Evolutionary conservation across 2,113 vertebrate genomes (phyloP).

Genomic region (Ictalurus punctatus): DNA sequence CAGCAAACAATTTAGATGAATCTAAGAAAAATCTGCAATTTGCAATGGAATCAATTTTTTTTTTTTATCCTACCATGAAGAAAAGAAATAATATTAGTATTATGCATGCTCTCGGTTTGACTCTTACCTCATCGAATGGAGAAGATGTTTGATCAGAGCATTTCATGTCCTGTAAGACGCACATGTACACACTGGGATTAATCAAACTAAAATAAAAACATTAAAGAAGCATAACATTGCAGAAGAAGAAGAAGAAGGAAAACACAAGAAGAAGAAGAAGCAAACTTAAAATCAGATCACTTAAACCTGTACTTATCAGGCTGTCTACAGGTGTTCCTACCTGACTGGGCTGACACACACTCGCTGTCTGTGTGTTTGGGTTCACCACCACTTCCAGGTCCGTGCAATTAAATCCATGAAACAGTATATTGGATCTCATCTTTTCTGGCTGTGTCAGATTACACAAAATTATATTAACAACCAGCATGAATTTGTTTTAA

Average conservation of each 20-base stretch:
- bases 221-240: background rate
- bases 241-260: background rate
- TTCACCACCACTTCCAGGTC: conserved; percentile 27
- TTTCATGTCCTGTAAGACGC: conserved; percentile 65
- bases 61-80: background rate
- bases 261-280: background rate
- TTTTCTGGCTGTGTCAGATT: conserved; percentile 18
- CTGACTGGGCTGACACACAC: conserved; percentile 65
- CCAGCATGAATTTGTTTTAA: background rate
- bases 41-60: background rate
- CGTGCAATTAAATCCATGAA: conserved; percentile 54
- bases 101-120: background rate
- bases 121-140: conserved; percentile 71
- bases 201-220: conserved; percentile 9
- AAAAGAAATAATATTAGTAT: background rate
- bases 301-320: background rate
- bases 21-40: background rate
- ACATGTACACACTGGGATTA: background rate
- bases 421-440: conserved; percentile 51
- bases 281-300: background rate
- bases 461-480: background rate
- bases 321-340: conserved; percentile 25
- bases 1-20: background rate
- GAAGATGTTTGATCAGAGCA: conserved; percentile 65
- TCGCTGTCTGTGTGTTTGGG: conserved; percentile 47